These are phyloP conservation scores for Drosophila leontia DNA, from an alignment of 1,140 invertebrate genomes.

Conservation along the genomic window DNA sequence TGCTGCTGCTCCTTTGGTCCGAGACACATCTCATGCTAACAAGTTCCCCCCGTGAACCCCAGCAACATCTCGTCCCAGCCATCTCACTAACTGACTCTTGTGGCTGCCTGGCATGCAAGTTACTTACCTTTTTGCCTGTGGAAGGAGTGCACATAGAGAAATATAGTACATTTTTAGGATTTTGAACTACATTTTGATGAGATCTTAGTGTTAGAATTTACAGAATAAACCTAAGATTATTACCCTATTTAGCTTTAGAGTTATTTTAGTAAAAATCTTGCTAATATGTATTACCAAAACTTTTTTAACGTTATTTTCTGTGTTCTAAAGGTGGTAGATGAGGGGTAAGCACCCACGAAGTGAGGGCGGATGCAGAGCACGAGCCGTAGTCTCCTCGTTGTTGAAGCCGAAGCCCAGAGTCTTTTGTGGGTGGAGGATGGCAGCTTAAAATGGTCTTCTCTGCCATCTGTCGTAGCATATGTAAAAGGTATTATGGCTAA, in stretches of 20 bases:
- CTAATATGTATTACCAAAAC: rapidly evolving
- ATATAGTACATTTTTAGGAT: neutral
- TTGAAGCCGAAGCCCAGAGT: neutral
- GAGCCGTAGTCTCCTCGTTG: neutral
- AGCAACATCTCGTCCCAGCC: neutral
- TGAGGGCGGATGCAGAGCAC: neutral
- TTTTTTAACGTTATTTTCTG: neutral
- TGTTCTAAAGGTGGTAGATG: slow-evolving; percentile 1
- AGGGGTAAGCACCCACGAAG: neutral
- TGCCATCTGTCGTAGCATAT: slow-evolving; percentile 74
- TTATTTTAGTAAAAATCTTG: neutral
- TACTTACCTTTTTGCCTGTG: slow-evolving; percentile 60
- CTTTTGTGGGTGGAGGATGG: slow-evolving; percentile 36
- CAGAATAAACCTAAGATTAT: rapidly evolving
- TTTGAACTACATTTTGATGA: too few relatives aligned
- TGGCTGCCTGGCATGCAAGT: slow-evolving; percentile 64
- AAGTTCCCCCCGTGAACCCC: slow-evolving; percentile 49
- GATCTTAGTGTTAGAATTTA: too few relatives aligned
- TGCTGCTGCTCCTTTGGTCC: slow-evolving; percentile 27
- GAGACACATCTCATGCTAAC: slow-evolving; percentile 82
- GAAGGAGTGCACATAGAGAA: slow-evolving; percentile 10
- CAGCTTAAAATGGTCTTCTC: slow-evolving; percentile 67
- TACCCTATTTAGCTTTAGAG: too few relatives aligned
- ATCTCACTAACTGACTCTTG: slow-evolving; percentile 40
- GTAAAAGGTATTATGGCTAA: slow-evolving; percentile 83